These are phyloP conservation scores for Poeciliopsis prolifica DNA, from an alignment of 2,113 vertebrate species.

Conservation along the genomic window DNA sequence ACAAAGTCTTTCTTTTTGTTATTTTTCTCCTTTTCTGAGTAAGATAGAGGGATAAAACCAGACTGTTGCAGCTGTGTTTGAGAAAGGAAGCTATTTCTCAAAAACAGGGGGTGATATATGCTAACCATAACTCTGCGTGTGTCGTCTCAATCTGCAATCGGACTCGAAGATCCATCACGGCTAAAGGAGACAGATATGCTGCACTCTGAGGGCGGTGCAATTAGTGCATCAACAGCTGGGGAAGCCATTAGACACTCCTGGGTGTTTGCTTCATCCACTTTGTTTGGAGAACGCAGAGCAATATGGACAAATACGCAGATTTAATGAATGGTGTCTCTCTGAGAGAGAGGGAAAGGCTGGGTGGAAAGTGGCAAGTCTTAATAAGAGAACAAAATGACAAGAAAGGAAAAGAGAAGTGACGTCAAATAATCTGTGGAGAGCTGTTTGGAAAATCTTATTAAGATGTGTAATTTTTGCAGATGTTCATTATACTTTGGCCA, in stretches of 20 bases:
- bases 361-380: conserved; percentile 10
- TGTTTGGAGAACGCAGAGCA: conserved; percentile 59
- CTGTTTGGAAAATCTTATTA: conserved; percentile 62
- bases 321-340: conserved; percentile 66
- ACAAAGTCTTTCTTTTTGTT: conserved; percentile 18
- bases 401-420: conserved; percentile 16
- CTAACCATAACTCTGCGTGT: conserved; percentile 41
- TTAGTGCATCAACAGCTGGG: conserved; percentile 73
- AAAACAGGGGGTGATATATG: conserved; percentile 66
- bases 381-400: conserved; percentile 6
- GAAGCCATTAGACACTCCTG: conserved; percentile 68
- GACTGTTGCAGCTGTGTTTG: conserved; percentile 84
- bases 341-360: conserved; percentile 33
- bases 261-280: conserved; percentile 49
- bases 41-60: conserved; percentile 39
- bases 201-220: conserved; percentile 63
- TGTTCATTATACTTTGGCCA: conserved; percentile 64
- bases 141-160: conserved; percentile 54
- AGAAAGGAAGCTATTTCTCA: conserved; percentile 80
- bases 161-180: conserved; percentile 66
- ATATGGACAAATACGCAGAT: conserved; percentile 41
- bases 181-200: conserved; percentile 55
- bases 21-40: conserved; percentile 19
- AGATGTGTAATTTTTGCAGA: conserved; percentile 66
- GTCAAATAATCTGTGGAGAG: conserved; percentile 40